These are phyloP conservation scores for Aethina tumida DNA, from an alignment of 1,140 invertebrate species.

Conservation along the genomic window DNA sequence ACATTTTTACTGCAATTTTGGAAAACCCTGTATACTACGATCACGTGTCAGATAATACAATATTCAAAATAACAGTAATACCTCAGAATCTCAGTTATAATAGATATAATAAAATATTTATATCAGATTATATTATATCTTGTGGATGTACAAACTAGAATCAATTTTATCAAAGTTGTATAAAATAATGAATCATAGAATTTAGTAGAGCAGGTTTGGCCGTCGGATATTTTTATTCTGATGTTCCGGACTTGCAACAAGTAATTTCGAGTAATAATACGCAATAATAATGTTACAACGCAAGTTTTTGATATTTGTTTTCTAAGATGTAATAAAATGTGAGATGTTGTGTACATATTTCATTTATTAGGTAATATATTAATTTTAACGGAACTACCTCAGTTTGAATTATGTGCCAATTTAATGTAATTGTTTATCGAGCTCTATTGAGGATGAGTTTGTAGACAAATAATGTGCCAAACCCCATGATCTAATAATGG, in stretches of 20 bases:
- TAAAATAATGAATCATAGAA: constrained; percentile 13
- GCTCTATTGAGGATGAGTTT: constrained; percentile 6
- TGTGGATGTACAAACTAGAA: constrained; percentile 30
- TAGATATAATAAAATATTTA: constrained; percentile 30
- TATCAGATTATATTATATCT: constrained; percentile 26
- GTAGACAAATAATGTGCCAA: constrained; percentile 16
- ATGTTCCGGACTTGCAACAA: neutral
- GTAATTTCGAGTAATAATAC: constrained; percentile 27
- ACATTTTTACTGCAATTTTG: constrained; percentile 1
- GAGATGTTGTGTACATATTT: constrained; percentile 20
- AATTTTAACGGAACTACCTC: constrained; percentile 32
- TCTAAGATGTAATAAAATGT: constrained; percentile 20
- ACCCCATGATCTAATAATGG: constrained; percentile 11
- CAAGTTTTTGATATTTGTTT: constrained; percentile 30
- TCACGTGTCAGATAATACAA: constrained; percentile 17
- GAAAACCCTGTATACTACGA: no score
- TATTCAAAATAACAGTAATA: constrained; percentile 32
- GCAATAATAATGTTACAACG: constrained; percentile 29
- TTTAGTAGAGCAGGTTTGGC: constrained; percentile 3
- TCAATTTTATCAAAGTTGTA: constrained; percentile 17
- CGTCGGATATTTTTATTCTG: neutral
- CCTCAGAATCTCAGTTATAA: constrained; percentile 34
- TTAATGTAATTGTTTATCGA: constrained; percentile 13
- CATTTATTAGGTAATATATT: constrained; percentile 25
- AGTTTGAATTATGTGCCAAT: constrained; percentile 33